Conservation (phyloP, 2,888 invertebrate genomes). For the Tipula lateralis region DNA sequence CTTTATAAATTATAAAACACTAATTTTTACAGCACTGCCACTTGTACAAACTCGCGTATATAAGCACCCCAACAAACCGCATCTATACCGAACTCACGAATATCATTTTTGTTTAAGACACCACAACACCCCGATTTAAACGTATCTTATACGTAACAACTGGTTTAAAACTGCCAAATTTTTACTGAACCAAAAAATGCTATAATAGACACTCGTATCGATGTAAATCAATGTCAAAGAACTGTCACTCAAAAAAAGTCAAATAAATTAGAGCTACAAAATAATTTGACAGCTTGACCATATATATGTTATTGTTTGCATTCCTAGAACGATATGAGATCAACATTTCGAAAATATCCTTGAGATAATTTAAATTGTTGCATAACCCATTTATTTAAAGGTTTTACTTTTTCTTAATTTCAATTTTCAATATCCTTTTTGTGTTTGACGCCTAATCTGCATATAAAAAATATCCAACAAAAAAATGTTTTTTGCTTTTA, state of each 20-base stretch:
- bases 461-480: neutral
- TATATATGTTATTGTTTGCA: no score
- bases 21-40: no score
- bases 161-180: neutral
- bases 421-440: neutral
- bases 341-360: neutral
- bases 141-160: neutral
- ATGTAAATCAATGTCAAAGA: neutral
- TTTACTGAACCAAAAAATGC: neutral
- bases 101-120: no score
- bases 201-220: no score
- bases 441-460: neutral
- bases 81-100: no score
- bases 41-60: no score
- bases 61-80: no score
- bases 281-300: neutral
- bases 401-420: neutral
- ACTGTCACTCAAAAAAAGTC: neutral
- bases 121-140: neutral
- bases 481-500: neutral
- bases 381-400: conserved; percentile 11
- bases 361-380: neutral
- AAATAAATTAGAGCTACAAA: neutral
- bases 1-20: no score
- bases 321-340: neutral